Conservation (phyloP, 2,888 invertebrate species). For the Mythimna albipuncta region DNA sequence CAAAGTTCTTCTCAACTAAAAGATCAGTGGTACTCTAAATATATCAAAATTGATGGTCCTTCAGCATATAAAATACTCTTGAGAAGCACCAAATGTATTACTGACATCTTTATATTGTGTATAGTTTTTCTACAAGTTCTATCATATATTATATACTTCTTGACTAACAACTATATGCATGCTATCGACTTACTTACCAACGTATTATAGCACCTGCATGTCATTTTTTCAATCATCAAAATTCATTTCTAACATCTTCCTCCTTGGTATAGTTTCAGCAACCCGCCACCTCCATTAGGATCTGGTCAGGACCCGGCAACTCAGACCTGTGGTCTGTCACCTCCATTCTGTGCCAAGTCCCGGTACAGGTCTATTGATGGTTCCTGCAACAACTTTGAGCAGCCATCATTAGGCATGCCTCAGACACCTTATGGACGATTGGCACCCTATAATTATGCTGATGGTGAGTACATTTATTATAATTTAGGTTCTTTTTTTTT, state of each 20-base stretch:
- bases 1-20: background rate
- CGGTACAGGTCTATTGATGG: slow-evolving; percentile 96
- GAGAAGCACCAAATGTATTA: background rate
- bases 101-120: background rate
- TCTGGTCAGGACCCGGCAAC: slow-evolving; percentile 83
- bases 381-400: slow-evolving; percentile 97
- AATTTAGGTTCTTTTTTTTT: background rate
- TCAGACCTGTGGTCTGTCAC: slow-evolving; percentile 87
- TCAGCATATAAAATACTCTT: background rate
- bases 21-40: background rate
- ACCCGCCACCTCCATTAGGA: slow-evolving; percentile 84
- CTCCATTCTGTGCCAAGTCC: slow-evolving; percentile 86
- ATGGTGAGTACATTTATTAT: slow-evolving; percentile 90
- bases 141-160: background rate
- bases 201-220: background rate
- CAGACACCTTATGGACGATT: slow-evolving; percentile 93
- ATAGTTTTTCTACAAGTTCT: background rate
- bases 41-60: no score
- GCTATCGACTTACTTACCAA: background rate
- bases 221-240: background rate
- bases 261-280: slow-evolving; percentile 79
- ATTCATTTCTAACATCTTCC: background rate
- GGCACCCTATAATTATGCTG: slow-evolving; percentile 92
- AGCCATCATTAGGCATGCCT: slow-evolving; percentile 95
- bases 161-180: slow-evolving; percentile 8